Percentiles rank a stretch among this genome's conserved stretches.
These are phyloP conservation scores for Diadema setosum DNA, from an alignment of 35 echinoderm and acorn worm genomes.

Conservation along the genomic window DNA sequence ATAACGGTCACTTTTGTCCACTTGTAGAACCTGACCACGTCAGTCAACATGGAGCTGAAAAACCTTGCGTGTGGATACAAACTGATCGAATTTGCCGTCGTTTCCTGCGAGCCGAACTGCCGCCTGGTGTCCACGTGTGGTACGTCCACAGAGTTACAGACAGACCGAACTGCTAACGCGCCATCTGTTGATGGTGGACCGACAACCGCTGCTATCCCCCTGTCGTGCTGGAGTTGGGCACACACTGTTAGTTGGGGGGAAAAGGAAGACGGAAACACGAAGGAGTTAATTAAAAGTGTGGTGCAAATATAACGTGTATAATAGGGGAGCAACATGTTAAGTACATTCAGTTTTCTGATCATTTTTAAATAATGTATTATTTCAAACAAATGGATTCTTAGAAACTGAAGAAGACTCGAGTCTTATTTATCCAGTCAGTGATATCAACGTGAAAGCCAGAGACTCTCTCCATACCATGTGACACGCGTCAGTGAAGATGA, in stretches of 20 bases:
- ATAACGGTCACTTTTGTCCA: slow-evolving; percentile 69
- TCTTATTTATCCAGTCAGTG: no score
- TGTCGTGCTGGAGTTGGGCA: slow-evolving; percentile 23
- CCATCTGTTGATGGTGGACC: slow-evolving; percentile 69
- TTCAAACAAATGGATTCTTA: no score
- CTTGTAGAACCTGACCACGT: slow-evolving; percentile 37
- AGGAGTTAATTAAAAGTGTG: no score
- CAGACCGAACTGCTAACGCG: slow-evolving; percentile 40
- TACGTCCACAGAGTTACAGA: slow-evolving; percentile 76
- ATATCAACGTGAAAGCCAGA: no score
- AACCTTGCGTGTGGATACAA: slow-evolving; percentile 43
- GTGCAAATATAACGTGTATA: no score
- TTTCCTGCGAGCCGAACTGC: neutral
- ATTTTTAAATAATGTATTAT: no score
- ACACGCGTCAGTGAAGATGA: no score
- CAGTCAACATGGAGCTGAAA: slow-evolving; percentile 41
- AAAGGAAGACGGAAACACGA: neutral
- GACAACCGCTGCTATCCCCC: slow-evolving; percentile 66
- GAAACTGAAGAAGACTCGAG: no score
- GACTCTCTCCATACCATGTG: no score
- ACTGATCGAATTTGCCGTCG: slow-evolving; percentile 36
- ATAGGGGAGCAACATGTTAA: no score
- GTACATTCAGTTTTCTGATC: no score
- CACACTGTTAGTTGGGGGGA: slow-evolving; percentile 49
- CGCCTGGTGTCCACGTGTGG: slow-evolving; percentile 70